These are phyloP conservation scores for Holcopasites calliopsidis DNA, from an alignment of 1,140 invertebrate genomes.

Conservation along the genomic window DNA sequence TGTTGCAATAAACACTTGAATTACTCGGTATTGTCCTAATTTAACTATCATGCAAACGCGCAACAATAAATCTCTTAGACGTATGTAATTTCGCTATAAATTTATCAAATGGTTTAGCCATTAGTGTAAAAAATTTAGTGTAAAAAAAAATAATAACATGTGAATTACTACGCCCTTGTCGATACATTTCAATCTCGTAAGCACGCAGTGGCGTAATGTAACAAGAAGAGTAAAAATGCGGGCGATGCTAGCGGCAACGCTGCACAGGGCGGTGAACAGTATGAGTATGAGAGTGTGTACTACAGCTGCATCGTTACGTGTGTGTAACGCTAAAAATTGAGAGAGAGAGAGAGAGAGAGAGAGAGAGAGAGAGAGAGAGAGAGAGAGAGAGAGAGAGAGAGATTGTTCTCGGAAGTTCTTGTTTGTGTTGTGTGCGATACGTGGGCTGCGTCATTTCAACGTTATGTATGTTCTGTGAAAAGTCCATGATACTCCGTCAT, in stretches of 20 bases:
- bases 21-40: too few species aligned
- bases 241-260: constrained; percentile 52
- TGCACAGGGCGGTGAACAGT: constrained; percentile 42
- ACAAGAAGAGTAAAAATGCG: constrained; percentile 59
- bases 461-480: constrained; percentile 19
- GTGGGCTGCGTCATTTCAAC: constrained; percentile 36
- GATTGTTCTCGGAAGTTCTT: constrained; percentile 44
- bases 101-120: background rate
- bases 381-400: constrained; percentile 1
- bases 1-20: too few species aligned
- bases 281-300: constrained; percentile 25
- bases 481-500: constrained; percentile 34
- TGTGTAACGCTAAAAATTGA: background rate
- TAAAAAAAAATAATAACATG: background rate
- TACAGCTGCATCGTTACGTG: constrained; percentile 28
- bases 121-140: background rate
- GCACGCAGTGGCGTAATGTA: constrained; percentile 40
- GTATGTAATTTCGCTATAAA: background rate
- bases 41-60: too few species aligned
- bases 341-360: background rate
- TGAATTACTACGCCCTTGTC: constrained; percentile 33
- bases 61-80: background rate
- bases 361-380: constrained; percentile 3
- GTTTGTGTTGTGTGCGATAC: constrained; percentile 26
- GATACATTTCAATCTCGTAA: constrained; percentile 47